Percentiles rank a stretch among this genome's conserved stretches.
phyloP scores from a whole-genome alignment of 2,113 vertebrate genomes.

The Etheostoma cragini region DNA sequence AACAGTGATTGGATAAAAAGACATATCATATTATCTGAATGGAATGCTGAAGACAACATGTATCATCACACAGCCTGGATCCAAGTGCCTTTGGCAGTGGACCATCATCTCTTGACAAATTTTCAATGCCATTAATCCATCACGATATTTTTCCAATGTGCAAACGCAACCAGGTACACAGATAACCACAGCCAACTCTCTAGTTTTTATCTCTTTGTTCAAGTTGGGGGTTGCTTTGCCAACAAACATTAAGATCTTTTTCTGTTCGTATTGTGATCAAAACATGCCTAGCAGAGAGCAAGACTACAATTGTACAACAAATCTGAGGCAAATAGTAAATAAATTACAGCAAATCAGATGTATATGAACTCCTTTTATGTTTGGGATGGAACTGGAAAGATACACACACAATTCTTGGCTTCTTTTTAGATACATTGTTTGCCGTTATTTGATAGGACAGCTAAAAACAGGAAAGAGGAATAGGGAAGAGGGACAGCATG shows the following conservation, averaged over 20 bases:
- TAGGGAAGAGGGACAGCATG: too few relatives aligned
- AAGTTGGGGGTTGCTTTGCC: slow-evolving; percentile 21
- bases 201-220: slow-evolving; percentile 4
- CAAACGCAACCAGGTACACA: slow-evolving; percentile 43
- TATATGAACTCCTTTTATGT: neutral
- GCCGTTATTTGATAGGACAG: too few relatives aligned
- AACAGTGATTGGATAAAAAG: slow-evolving; percentile 39
- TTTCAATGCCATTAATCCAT: slow-evolving; percentile 66
- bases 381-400: slow-evolving; percentile 38
- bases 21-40: slow-evolving; percentile 53
- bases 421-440: too few relatives aligned
- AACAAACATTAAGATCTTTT: slow-evolving; percentile 13
- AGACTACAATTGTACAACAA: slow-evolving; percentile 29
- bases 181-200: slow-evolving; percentile 43
- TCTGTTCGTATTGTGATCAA: slow-evolving; percentile 13
- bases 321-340: slow-evolving; percentile 16
- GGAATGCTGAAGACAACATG: slow-evolving; percentile 61
- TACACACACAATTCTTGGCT: neutral
- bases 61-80: slow-evolving; percentile 41
- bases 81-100: slow-evolving; percentile 59
- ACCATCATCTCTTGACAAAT: slow-evolving; percentile 71
- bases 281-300: slow-evolving; percentile 6
- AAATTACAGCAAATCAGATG: slow-evolving; percentile 9
- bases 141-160: slow-evolving; percentile 38
- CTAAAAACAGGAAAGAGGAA: too few relatives aligned